A percentile compares a stretch with the other conserved stretches of the same genome.
Evolutionary conservation across 92 coral and sea anemone species (phyloP).

Genomic region (Epizoanthus stellaris): DNA sequence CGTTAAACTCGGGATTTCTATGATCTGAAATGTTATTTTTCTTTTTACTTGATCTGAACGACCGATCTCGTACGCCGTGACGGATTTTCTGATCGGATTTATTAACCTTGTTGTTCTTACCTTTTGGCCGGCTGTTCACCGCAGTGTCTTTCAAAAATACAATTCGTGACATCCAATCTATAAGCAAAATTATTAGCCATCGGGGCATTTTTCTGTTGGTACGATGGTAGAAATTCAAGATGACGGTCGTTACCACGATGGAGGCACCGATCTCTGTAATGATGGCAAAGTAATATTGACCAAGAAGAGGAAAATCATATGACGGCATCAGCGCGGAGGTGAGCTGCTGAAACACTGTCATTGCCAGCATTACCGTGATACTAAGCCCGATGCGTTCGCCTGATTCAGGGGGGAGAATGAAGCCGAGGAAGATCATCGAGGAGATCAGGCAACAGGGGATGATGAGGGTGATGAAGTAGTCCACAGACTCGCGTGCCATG

Average conservation of each 20-base stretch:
- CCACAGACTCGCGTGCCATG: slow-evolving; percentile 78
- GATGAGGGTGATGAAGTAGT: slow-evolving; percentile 85
- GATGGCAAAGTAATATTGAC: slow-evolving; percentile 94
- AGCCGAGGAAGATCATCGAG: slow-evolving; percentile 94
- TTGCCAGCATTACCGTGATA: slow-evolving; percentile 93
- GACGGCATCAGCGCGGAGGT: slow-evolving; percentile 97
- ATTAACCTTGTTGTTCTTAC: background rate
- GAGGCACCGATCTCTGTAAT: slow-evolving; percentile 92
- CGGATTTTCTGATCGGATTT: background rate
- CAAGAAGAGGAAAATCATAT: slow-evolving; percentile 90
- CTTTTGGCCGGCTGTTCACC: slow-evolving; percentile 13
- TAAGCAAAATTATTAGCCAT: slow-evolving; percentile 70
- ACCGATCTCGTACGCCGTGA: background rate
- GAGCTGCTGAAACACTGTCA: slow-evolving; percentile 97
- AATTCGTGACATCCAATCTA: slow-evolving; percentile 84
- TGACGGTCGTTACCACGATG: slow-evolving; percentile 83
- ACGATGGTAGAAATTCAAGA: slow-evolving; percentile 93
- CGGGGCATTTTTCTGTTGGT: slow-evolving; percentile 92
- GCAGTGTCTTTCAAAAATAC: slow-evolving; percentile 73
- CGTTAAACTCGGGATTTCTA: slow-evolving; percentile 28
- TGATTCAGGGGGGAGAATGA: slow-evolving; percentile 91
- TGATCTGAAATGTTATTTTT: slow-evolving; percentile 29
- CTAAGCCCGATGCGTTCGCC: slow-evolving; percentile 97
- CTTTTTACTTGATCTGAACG: slow-evolving; percentile 17
- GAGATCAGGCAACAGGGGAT: slow-evolving; percentile 96